A percentile compares a stretch with the other conserved stretches of the same genome.
These are phyloP conservation scores for Eulithis prunata DNA, from an alignment of 2,888 invertebrate genomes.

Conservation along the genomic window DNA sequence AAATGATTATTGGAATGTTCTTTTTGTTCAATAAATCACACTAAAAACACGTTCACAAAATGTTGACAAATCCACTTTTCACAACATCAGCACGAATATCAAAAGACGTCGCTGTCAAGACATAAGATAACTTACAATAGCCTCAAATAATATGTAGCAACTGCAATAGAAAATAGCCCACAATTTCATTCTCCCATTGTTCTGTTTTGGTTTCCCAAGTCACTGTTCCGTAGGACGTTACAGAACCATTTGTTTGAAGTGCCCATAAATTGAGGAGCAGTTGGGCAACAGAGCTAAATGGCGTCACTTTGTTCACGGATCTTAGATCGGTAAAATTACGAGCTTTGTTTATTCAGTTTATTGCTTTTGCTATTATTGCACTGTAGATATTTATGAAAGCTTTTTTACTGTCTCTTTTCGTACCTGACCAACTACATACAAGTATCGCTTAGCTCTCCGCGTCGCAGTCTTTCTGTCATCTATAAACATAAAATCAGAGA, in stretches of 20 bases:
- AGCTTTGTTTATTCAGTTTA: constrained; percentile 5
- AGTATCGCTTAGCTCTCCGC: too few relatives aligned
- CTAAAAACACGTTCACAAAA: too few relatives aligned
- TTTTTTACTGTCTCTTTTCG: too few relatives aligned
- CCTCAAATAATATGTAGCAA: constrained; percentile 35
- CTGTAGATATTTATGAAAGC: too few relatives aligned
- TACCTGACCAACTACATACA: too few relatives aligned
- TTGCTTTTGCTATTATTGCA: not conserved
- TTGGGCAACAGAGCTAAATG: constrained; percentile 12
- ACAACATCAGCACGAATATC: too few relatives aligned
- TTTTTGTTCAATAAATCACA: too few relatives aligned
- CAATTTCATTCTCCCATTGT: constrained; percentile 42
- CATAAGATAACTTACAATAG: not conserved
- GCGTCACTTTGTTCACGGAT: constrained; percentile 11
- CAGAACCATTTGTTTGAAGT: constrained; percentile 35
- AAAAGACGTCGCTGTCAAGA: too few relatives aligned
- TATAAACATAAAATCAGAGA: not conserved
- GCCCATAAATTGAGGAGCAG: constrained; percentile 35
- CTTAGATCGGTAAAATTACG: constrained; percentile 12
- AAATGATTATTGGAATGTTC: too few relatives aligned
- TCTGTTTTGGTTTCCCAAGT: constrained; percentile 17
- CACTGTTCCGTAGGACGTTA: not conserved
- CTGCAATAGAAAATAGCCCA: constrained; percentile 33
- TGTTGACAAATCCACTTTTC: too few relatives aligned
- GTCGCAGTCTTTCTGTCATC: too few relatives aligned